Conservation (phyloP, 2,797 vertebrate species). For the Crypturellus tataupa region DNA sequence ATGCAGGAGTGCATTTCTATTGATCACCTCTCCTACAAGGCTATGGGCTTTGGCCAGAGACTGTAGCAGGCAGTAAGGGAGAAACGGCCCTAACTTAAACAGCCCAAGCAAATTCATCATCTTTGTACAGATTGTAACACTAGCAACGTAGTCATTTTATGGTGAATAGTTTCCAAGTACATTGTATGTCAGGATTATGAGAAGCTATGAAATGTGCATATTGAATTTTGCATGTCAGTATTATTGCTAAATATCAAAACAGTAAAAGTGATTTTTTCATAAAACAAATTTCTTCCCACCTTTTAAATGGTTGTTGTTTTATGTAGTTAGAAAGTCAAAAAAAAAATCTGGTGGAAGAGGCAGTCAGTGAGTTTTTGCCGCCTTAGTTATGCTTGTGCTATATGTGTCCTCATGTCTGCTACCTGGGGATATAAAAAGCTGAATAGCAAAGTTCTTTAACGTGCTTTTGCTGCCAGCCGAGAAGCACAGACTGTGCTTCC, state of each 20-base stretch:
- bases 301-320: background rate
- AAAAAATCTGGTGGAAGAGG: background rate
- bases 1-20: background rate
- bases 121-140: background rate
- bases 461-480: background rate
- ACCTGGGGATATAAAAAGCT: background rate
- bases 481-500: fast-evolving
- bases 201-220: background rate
- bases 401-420: background rate
- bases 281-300: background rate
- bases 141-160: background rate
- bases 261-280: background rate
- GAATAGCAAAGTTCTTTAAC: background rate
- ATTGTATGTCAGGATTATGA: background rate
- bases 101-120: background rate
- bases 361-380: background rate
- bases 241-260: background rate
- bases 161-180: background rate
- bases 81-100: background rate
- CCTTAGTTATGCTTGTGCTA: background rate
- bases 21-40: background rate
- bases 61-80: background rate
- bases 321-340: background rate
- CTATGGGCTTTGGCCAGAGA: background rate
- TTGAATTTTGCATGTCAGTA: background rate